Evolutionary conservation across 2,797 vertebrate species (phyloP).

Genomic region (Lepus townsendii): DNA sequence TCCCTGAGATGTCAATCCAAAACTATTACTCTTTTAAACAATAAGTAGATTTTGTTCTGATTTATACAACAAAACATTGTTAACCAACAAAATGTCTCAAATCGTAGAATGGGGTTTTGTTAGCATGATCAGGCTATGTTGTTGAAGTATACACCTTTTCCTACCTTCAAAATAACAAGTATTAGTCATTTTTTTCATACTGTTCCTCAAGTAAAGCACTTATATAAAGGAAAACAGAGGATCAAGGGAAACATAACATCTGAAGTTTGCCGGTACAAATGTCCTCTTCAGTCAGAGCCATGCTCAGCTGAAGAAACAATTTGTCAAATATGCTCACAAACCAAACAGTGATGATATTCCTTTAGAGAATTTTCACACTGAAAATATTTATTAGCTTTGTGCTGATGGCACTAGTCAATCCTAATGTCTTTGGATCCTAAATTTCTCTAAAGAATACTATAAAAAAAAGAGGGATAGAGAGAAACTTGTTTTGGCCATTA

Average conservation of each 20-base stretch:
- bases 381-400: conserved; percentile 20
- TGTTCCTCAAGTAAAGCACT: not conserved
- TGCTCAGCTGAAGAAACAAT: conserved; percentile 33
- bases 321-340: not conserved
- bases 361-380: conserved; percentile 46
- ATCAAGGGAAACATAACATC: not conserved
- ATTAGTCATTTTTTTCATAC: conserved; percentile 24
- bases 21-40: not conserved
- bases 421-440: not conserved
- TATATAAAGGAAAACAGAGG: conserved; percentile 41
- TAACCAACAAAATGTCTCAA: not conserved
- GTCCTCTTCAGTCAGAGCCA: not conserved
- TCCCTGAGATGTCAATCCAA: not conserved
- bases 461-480: not conserved
- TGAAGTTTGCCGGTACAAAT: not conserved
- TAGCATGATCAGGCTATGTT: not conserved
- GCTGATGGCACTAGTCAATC: not conserved
- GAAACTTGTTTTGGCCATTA: not conserved
- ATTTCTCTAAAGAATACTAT: not conserved
- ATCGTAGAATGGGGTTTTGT: not conserved
- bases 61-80: not conserved
- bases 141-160: not conserved
- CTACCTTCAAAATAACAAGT: not conserved
- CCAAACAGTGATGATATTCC: not conserved
- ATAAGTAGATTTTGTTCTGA: not conserved